Evolutionary conservation across 2,797 vertebrate genomes (phyloP), one percentile per base, ranked within the genome.

Genomic region (Channallabes apus): DNA sequence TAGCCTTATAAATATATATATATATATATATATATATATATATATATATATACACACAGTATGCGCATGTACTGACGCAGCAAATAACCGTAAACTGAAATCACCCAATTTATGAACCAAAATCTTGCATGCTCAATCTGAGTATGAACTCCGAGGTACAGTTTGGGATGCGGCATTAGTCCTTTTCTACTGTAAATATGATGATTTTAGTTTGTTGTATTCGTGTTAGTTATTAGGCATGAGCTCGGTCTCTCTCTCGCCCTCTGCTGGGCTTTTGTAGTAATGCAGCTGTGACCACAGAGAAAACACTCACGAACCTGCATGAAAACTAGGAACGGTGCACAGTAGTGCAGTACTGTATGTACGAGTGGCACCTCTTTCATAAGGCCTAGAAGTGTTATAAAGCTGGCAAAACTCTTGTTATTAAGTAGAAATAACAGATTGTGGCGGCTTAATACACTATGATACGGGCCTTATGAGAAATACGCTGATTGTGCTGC

Each of bases 261-360:
- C 94, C 88, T 93, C 91, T 94, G 93, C 94, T 94, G 94, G 93
- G 87, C 92, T 58, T 27, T 92, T 90, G 91, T 89, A 85, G 90
- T 89, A 83, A 80, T 86, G 51, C 64, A 72, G 82, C 41, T 69
- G 32, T 32, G 15, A 76, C 71, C 79, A 86, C 86, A 61, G 46
- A 86, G 69, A 77, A 38, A 84, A 75, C 76, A 84, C 69, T 65
- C 83, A 91, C 88, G 75, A 84, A 84, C 87, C 88, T 89, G 94
- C 94, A 94, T 94, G 95, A 90, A 80, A 78, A 27, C 83, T 83
- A 78, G 72, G 76, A 87, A 84, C 84, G 85, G 72, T 62, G 83
- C 87, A 38, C 54, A n/a, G 73, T 84, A 38, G 38, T 38, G 6
- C 38, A 87, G 84, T 72, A n/a, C n/a, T n/a, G n/a, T n/a, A 46